Evolutionary conservation across 2,113 vertebrate species (phyloP).

Genomic region (Smithornis capensis): DNA sequence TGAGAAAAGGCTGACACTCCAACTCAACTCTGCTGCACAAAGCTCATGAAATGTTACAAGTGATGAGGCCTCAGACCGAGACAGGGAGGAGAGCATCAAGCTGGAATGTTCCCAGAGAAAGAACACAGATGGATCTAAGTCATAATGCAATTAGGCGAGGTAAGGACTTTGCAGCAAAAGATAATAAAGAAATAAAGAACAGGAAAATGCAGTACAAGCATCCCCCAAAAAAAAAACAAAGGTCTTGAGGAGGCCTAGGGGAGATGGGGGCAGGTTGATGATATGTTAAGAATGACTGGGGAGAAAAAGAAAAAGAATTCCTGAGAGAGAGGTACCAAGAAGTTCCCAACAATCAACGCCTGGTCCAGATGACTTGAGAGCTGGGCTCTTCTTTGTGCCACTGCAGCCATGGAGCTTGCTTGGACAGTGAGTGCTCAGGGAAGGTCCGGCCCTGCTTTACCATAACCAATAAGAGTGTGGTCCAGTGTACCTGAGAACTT

Average conservation of each 20-base stretch:
- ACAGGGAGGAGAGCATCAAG: background rate
- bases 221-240: background rate
- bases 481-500: background rate
- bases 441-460: background rate
- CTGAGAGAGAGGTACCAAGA: background rate
- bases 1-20: background rate
- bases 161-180: constrained; percentile 43
- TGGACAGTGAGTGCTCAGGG: background rate
- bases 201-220: background rate
- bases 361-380: background rate
- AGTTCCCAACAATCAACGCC: background rate
- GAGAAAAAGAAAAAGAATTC: background rate
- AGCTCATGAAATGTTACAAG: background rate
- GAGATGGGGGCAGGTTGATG: background rate
- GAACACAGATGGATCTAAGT: constrained; percentile 18
- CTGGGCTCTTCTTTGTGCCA: background rate
- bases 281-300: background rate
- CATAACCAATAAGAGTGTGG: background rate
- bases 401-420: background rate
- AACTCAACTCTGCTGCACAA: background rate
- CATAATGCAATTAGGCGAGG: constrained; percentile 25
- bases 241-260: background rate
- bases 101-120: constrained; percentile 39
- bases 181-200: constrained; percentile 24
- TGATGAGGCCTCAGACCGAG: background rate